Evolutionary conservation across 2,888 invertebrate genomes (phyloP).

Genomic region (Apamea anceps): DNA sequence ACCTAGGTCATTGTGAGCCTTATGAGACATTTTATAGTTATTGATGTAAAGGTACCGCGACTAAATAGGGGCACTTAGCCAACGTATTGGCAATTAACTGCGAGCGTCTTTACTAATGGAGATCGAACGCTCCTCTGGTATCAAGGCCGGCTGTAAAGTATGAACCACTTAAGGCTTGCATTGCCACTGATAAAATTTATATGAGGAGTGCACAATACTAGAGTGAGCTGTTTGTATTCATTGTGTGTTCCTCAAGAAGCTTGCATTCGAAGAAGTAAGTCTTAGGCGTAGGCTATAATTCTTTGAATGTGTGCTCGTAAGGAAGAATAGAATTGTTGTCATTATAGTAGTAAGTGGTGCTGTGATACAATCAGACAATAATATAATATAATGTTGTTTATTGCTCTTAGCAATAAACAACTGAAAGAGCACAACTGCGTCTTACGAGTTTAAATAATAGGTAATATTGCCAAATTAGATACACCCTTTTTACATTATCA

Average conservation of each 20-base stretch:
- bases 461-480: not conserved
- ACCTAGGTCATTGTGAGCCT: constrained; percentile 34
- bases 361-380: too few relatives aligned
- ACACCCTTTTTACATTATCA: not conserved
- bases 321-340: not conserved
- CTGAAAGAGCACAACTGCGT: not conserved
- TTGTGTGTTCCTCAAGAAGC: not conserved
- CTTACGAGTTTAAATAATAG: too few relatives aligned
- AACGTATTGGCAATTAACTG: constrained; percentile 83
- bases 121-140: constrained; percentile 73
- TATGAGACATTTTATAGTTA: constrained; percentile 49
- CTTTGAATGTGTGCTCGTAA: not conserved
- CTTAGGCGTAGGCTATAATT: too few relatives aligned
- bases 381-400: too few relatives aligned
- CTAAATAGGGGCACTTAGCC: constrained; percentile 83
- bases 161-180: constrained; percentile 60
- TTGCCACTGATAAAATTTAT: constrained; percentile 28
- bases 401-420: not conserved
- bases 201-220: constrained; percentile 13
- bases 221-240: not conserved
- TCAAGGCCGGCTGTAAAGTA: constrained; percentile 68
- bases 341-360: not conserved
- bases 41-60: constrained; percentile 76
- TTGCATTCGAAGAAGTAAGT: not conserved
- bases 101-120: constrained; percentile 80